Evolutionary conservation across 2,888 invertebrate species (phyloP).

Genomic region (Ectobius pallidus): DNA sequence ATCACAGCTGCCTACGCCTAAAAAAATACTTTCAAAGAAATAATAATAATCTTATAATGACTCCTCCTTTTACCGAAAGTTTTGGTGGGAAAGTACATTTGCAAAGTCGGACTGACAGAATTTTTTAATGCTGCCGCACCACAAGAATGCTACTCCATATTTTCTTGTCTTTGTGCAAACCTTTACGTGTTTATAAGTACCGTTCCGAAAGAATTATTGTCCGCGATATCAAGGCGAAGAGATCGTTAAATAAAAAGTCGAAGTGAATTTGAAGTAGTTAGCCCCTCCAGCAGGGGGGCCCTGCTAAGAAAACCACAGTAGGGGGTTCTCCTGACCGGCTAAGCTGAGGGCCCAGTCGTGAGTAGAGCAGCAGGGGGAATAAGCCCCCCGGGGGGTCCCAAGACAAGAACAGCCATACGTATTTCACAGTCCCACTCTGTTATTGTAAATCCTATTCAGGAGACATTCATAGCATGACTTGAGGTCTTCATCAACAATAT

Average conservation of each 20-base stretch:
- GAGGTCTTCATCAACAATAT: conserved; percentile 35
- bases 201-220: conserved; percentile 11
- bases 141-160: background rate
- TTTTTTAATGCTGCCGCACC: background rate
- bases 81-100: background rate
- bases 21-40: background rate
- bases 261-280: conserved; percentile 31
- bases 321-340: conserved; percentile 31
- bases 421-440: conserved; percentile 34
- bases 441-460: conserved; percentile 34
- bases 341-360: conserved; percentile 9
- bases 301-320: conserved; percentile 20
- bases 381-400: conserved; percentile 27
- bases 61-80: background rate
- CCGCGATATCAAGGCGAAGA: conserved; percentile 14
- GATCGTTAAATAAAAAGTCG: conserved; percentile 30
- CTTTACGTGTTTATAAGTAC: background rate
- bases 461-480: conserved; percentile 27
- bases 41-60: too few relatives aligned
- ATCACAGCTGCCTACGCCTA: background rate
- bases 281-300: conserved; percentile 32
- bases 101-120: background rate
- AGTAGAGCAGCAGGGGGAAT: conserved; percentile 18
- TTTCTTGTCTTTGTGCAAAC: background rate
- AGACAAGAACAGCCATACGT: conserved; percentile 22